Conservation (phyloP, 1,140 invertebrate species). For the Diprion similis region DNA sequence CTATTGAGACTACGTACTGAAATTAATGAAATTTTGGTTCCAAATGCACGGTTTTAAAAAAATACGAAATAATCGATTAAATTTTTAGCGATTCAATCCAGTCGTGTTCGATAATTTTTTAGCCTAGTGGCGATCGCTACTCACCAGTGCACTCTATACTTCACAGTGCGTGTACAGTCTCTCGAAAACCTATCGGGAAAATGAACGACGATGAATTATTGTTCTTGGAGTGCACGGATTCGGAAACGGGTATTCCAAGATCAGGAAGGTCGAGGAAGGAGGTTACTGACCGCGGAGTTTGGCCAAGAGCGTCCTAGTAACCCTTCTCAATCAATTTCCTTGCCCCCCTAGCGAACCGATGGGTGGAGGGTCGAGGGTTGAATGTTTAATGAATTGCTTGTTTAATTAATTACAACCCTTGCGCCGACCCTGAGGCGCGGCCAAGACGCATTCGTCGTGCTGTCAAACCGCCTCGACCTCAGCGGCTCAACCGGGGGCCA, state of each 20-base stretch:
- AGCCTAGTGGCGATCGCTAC: no score
- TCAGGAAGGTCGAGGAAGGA: neutral
- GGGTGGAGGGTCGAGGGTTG: slow-evolving; percentile 45
- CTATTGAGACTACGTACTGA: no score
- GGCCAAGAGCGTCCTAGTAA: slow-evolving; percentile 28
- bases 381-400: slow-evolving; percentile 64
- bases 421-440: slow-evolving; percentile 28
- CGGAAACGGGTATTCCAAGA: neutral
- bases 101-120: no score
- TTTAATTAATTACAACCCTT: slow-evolving; percentile 63
- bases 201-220: no score
- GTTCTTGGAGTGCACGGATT: neutral
- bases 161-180: no score
- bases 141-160: no score
- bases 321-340: slow-evolving; percentile 61
- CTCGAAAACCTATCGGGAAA: no score
- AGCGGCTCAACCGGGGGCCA: neutral
- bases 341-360: slow-evolving; percentile 42
- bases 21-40: no score
- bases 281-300: neutral
- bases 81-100: no score
- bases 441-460: slow-evolving; percentile 45
- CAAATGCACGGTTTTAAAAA: no score
- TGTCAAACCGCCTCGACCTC: slow-evolving; percentile 35
- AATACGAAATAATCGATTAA: no score